phyloP scores from a whole-genome alignment of 2,888 invertebrate species.

The Shargacucullia verbasci region DNA sequence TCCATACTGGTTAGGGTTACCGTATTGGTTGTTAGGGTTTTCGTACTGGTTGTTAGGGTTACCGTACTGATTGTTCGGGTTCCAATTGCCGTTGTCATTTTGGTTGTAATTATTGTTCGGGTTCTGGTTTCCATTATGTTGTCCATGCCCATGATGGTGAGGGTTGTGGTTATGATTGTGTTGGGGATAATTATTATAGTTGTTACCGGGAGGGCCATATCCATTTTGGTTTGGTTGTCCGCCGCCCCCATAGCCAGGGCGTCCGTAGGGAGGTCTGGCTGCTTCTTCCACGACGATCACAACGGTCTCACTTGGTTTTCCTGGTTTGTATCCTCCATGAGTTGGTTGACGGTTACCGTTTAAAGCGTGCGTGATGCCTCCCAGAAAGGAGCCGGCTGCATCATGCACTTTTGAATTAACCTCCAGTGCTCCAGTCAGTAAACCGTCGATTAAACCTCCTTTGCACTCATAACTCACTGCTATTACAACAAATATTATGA shows the following conservation, averaged over 20 bases:
- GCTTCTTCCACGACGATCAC: slow-evolving; percentile 62
- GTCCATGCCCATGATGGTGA: slow-evolving; percentile 25
- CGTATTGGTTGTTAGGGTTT: slow-evolving; percentile 6
- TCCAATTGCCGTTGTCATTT: slow-evolving; percentile 27
- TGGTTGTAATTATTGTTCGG: slow-evolving; percentile 23
- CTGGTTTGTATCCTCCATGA: slow-evolving; percentile 45
- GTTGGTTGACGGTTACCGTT: slow-evolving; percentile 37
- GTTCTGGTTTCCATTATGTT: slow-evolving; percentile 25
- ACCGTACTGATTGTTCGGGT: slow-evolving; percentile 34
- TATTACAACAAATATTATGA: slow-evolving; percentile 55
- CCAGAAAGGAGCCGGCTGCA: slow-evolving; percentile 66
- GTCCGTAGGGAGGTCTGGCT: slow-evolving; percentile 26
- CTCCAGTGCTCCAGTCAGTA: slow-evolving; percentile 51
- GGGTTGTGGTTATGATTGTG: slow-evolving; percentile 14
- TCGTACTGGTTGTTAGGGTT: slow-evolving; percentile 1
- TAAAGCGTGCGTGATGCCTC: slow-evolving; percentile 64
- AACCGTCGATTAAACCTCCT: slow-evolving; percentile 44
- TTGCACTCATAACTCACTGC: slow-evolving; percentile 56
- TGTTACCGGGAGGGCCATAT: slow-evolving; percentile 40
- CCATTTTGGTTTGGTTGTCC: slow-evolving; percentile 54
- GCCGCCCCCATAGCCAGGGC: slow-evolving; percentile 40
- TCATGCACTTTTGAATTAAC: slow-evolving; percentile 59
- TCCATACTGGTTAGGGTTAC: background rate
- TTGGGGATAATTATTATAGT: slow-evolving; percentile 37
- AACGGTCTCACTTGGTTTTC: slow-evolving; percentile 59